A percentile compares a stretch with the other conserved stretches of the same genome.
Evolutionary conservation across 2,113 vertebrate genomes (phyloP).

Genomic region (Ploceus nigricollis): DNA sequence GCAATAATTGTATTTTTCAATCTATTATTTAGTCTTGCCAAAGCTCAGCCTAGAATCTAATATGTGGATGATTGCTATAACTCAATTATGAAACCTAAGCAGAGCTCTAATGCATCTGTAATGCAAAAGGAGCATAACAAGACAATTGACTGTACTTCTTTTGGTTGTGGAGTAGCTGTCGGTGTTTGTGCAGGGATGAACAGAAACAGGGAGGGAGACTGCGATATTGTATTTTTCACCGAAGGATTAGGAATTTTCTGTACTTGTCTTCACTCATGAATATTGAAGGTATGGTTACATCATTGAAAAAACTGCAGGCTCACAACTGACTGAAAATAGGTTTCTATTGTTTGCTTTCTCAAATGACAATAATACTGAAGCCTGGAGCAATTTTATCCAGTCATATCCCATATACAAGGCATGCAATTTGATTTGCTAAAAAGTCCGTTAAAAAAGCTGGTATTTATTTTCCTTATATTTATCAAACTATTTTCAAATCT

Average conservation of each 20-base stretch:
- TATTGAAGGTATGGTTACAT: not conserved
- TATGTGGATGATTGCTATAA: constrained; percentile 80
- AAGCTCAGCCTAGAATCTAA: constrained; percentile 78
- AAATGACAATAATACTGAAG: not conserved
- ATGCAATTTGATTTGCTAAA: not conserved
- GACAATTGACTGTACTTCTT: not conserved
- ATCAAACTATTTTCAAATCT: not conserved
- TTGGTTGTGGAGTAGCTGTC: not conserved
- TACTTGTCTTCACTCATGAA: constrained; percentile 21
- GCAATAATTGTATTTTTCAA: constrained; percentile 90
- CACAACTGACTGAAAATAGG: not conserved
- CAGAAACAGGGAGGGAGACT: not conserved
- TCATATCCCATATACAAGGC: not conserved
- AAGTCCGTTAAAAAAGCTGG: not conserved
- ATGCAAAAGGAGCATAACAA: constrained; percentile 41
- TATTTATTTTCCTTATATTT: not conserved
- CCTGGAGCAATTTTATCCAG: not conserved
- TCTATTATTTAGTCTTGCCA: constrained; percentile 88
- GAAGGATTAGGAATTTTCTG: constrained; percentile 11
- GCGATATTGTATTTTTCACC: not conserved
- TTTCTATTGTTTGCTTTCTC: constrained; percentile 24
- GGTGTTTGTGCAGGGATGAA: not conserved
- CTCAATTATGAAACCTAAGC: constrained; percentile 77
- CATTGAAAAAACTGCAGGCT: not conserved
- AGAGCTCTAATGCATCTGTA: constrained; percentile 46